These are phyloP conservation scores for Isichthys henryi DNA, from an alignment of 2,113 vertebrate genomes.

Conservation along the genomic window DNA sequence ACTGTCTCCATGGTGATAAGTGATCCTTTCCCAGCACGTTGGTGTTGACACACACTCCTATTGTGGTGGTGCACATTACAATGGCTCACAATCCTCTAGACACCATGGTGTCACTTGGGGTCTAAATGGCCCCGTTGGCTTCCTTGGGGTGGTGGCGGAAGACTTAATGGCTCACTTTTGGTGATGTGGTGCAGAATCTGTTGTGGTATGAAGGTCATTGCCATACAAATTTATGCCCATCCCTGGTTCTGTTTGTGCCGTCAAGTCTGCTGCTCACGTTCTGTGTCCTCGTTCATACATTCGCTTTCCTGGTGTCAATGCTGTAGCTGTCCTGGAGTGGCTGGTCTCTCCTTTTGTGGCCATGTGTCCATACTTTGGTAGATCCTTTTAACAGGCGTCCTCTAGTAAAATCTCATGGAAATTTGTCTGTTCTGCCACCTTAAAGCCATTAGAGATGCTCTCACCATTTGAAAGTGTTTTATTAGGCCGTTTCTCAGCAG, in stretches of 20 bases:
- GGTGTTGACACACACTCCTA: neutral
- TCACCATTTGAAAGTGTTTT: neutral
- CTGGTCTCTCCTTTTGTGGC: neutral
- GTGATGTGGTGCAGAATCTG: neutral
- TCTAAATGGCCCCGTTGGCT: too few species aligned
- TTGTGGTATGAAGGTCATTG: slow-evolving; percentile 16
- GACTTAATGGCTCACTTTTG: neutral
- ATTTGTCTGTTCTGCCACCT: neutral
- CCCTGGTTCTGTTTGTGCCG: slow-evolving; percentile 22
- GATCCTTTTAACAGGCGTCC: neutral
- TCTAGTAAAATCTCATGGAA: neutral
- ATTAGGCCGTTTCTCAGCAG: neutral
- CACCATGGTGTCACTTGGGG: neutral
- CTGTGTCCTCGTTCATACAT: neutral
- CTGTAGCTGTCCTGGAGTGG: neutral
- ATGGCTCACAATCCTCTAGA: too few species aligned
- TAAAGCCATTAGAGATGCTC: neutral
- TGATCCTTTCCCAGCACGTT: neutral
- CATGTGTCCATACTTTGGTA: neutral
- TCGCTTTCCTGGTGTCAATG: too few species aligned
- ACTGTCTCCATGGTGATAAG: neutral
- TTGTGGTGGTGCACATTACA: neutral
- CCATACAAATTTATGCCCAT: slow-evolving; percentile 61
- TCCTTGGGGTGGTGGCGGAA: neutral
- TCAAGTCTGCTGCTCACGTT: neutral